Base-by-base conservation (phyloP, 2,888 invertebrate genomes). In the Brachyopa scutellaris region DNA sequence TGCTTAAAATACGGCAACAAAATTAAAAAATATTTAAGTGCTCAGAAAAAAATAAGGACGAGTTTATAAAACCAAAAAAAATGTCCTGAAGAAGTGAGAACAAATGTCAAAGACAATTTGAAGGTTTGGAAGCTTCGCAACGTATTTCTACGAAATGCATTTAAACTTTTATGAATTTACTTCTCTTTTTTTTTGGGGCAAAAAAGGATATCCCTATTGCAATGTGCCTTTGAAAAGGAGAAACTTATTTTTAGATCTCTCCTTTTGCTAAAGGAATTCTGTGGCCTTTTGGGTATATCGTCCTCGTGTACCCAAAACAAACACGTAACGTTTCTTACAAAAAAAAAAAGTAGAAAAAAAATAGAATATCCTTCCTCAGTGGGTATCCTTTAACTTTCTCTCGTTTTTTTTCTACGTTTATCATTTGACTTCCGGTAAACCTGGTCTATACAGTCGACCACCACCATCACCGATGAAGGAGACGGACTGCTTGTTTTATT, bases 351-450 rank as follows among this genome's bases (percentile, higher is more conserved):
- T 5, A 47, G 7, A 23, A 11, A 23, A 47, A 26, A 47, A 47
- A 29, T 2, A n/a, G 29, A 36, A 7, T 38, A 6, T 23, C 23
- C 13, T 57, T 3, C 19, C 19, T 53, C 31, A 40, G 19, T 45
- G 19, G 31, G 19, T 19, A 45, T 61, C 59, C 59, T 61, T 45
- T 42, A 45, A 61, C 29, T 62, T 55, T 55, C n/a, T n/a, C n/a
- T n/a, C n/a, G n/a, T n/a, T 55, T 55, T 47, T 36, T 13, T 42
- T 42, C n/a, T 17, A 2, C 31, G 31, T 66, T 66, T 42, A 66
- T 29, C 51, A 17, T n/a, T 53, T 42, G 53, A 53, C 66, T 66
- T 66, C 53, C 66, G 53, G 19, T 42, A 66, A 40, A 64, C 62
- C 23, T 38, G 45, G 21, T 36, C 62, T 9, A 36, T 33, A 26